Conservation (phyloP, 1,140 invertebrate species). For the Lethrus apterus region DNA sequence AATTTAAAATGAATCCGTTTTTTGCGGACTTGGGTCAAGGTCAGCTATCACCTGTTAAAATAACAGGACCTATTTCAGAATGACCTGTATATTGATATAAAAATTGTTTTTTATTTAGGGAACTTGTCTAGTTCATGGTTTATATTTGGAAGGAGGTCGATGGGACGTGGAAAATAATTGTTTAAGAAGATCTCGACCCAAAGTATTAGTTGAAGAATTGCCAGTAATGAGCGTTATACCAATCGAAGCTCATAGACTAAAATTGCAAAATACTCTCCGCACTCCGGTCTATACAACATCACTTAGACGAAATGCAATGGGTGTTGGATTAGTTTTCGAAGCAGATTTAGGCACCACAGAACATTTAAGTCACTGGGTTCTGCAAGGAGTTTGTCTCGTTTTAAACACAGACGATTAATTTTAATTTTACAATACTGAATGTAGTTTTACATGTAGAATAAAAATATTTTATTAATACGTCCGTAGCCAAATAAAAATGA, state of each 20-base stretch:
- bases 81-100: background rate
- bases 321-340: conserved; percentile 83
- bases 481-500: no score
- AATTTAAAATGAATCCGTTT: no score
- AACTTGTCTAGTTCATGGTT: conserved; percentile 70
- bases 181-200: conserved; percentile 68
- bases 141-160: conserved; percentile 85
- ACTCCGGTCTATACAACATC: conserved; percentile 87
- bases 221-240: conserved; percentile 79
- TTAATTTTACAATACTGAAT: conserved; percentile 35
- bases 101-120: conserved; percentile 47
- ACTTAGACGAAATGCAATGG: conserved; percentile 75
- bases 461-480: no score
- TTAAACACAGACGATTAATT: conserved; percentile 64
- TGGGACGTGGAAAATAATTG: conserved; percentile 70
- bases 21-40: no score
- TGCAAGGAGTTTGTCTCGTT: conserved; percentile 80
- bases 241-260: conserved; percentile 74
- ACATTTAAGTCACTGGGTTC: conserved; percentile 77
- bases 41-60: background rate
- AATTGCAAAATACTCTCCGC: conserved; percentile 77
- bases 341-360: conserved; percentile 72
- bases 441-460: no score
- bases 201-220: conserved; percentile 76
- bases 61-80: background rate